Evolutionary conservation across 2,797 vertebrate genomes (phyloP).

Genomic region (Antrozous pallidus): DNA sequence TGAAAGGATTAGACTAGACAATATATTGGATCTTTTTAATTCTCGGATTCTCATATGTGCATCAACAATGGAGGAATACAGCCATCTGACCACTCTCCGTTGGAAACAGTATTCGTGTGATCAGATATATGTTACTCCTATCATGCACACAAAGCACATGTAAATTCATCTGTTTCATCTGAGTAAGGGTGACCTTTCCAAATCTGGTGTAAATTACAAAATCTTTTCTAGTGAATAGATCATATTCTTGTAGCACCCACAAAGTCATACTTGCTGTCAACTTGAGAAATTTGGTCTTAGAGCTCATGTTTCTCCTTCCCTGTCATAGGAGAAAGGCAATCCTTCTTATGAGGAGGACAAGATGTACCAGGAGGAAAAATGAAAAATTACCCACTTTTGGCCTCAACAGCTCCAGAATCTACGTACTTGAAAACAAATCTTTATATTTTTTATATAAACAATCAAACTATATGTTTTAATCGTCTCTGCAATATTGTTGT

Average conservation of each 20-base stretch:
- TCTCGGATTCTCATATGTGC: neutral
- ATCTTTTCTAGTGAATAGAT: conserved; percentile 72
- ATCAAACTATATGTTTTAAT: neutral
- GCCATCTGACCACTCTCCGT: neutral
- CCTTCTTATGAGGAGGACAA: conserved; percentile 74
- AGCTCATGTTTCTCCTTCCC: conserved; percentile 72
- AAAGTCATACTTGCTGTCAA: conserved; percentile 79
- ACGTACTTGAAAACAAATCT: conserved; percentile 25
- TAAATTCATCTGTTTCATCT: conserved; percentile 36
- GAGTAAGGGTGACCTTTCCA: conserved; percentile 75
- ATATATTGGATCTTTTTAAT: neutral
- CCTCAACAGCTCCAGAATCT: neutral
- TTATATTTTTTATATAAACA: conserved; percentile 33
- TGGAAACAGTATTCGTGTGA: neutral
- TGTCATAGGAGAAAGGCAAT: conserved; percentile 71
- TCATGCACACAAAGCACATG: neutral
- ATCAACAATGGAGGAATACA: neutral
- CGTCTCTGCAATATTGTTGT: accelerated
- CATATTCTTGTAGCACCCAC: conserved; percentile 73
- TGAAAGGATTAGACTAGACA: neutral
- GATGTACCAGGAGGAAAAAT: conserved; percentile 56
- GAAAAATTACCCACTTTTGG: conserved; percentile 69
- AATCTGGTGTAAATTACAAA: conserved; percentile 69
- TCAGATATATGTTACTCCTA: neutral
- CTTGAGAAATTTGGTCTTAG: conserved; percentile 77